Evolutionary conservation across 2,797 vertebrate species (phyloP), one percentile per base, ranked within the genome.

Genomic region (Typhlichthys subterraneus): DNA sequence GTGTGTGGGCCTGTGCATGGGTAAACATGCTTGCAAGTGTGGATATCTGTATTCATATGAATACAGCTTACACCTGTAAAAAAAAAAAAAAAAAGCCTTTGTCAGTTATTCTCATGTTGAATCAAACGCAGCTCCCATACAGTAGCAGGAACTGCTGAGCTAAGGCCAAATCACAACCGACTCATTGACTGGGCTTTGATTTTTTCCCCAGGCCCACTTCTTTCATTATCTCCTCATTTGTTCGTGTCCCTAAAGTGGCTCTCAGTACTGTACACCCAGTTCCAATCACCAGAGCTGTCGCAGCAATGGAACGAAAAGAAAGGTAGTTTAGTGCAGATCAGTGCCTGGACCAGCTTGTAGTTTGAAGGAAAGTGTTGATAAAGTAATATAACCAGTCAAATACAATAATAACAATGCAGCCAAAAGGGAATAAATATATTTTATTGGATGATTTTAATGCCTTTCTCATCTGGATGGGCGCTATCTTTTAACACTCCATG

Each of bases 151-250:
- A 87, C 42, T 84, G 87, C 88, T 85, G 87, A 86, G 85, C 78
- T 82, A 66, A 85, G 83, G 66, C 68, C 19, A 85, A 85, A 87
- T 78, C 71, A 76, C 72, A 83, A 76, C 72, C 79, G 78, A 83
- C 80, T 79, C 77, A 83, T 72, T 76, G 73, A 84, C 77, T 83
- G 33, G 67, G 77, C 76, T 87, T 79, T 73, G 82, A 81, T 83
- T 87, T 81, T 70, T 57, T 86, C 87, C 83, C 76, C 72, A 81
- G 83, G 82, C 83, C 76, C 63, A 63, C 60, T 77, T 79, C 79
- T 87, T 84, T 83, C 81, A 88, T 88, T 87, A 86, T 88, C 84
- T 86, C 61, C 79, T 82, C 82, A 87, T 87, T 87, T 88, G 82
- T 86, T 88, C 79, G 45, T 64, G 79, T 86, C 80, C 82, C 84